Conservation (phyloP, 2,113 vertebrate species). For the Arenaria interpres region DNA sequence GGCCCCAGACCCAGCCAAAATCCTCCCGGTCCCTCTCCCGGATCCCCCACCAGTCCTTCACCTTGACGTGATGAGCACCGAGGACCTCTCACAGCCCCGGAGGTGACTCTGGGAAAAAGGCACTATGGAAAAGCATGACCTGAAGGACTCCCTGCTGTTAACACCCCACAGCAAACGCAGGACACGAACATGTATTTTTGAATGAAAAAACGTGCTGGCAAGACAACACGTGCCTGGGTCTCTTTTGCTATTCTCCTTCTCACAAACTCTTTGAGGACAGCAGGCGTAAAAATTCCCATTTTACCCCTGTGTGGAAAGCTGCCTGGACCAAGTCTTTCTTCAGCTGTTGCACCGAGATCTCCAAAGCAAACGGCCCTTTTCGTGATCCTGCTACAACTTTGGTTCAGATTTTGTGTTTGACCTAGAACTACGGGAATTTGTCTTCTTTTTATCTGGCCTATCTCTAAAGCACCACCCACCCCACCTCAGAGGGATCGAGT, state of each 20-base stretch:
- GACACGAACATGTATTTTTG: fast-evolving
- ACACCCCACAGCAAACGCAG: no score
- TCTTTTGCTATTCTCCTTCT: not conserved
- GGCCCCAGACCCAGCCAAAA: fast-evolving
- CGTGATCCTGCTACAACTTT: fast-evolving
- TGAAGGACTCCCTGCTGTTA: not conserved
- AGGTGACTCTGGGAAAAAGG: not conserved
- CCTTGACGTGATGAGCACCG: fast-evolving
- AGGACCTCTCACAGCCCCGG: fast-evolving
- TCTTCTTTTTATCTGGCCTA: slow-evolving; percentile 3
- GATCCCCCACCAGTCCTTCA: fast-evolving
- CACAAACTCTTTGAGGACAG: not conserved
- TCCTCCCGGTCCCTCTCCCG: fast-evolving
- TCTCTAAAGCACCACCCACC: not conserved
- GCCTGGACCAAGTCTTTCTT: not conserved
- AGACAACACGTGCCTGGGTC: not conserved
- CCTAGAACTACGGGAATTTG: not conserved
- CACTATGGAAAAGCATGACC: fast-evolving
- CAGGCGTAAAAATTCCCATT: not conserved
- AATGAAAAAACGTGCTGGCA: not conserved
- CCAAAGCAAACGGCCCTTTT: not conserved
- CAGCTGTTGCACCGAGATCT: not conserved
- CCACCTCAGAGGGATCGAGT: fast-evolving
- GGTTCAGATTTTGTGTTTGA: not conserved
- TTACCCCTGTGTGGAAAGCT: not conserved